Evolutionary conservation across 2,113 vertebrate genomes (phyloP).

Genomic region (Protobothrops mucrosquamatus): DNA sequence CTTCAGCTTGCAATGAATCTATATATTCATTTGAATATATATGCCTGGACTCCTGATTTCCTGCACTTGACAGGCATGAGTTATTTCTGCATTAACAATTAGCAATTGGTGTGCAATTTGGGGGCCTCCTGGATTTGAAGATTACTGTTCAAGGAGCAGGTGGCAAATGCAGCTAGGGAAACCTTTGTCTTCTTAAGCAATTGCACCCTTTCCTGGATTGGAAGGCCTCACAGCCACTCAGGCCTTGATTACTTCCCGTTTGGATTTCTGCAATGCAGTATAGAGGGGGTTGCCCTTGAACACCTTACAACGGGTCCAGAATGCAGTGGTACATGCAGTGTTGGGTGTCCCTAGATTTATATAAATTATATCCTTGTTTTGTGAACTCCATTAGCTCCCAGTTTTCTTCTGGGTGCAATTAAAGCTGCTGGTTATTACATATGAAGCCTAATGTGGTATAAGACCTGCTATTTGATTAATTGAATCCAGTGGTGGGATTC

Average conservation of each 20-base stretch:
- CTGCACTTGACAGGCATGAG: not conserved
- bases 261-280: not conserved
- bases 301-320: not conserved
- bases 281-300: not conserved
- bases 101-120: not conserved
- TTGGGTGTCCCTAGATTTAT: not conserved
- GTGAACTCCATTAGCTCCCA: not conserved
- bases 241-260: not conserved
- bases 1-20: not conserved
- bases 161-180: not conserved
- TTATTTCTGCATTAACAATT: not conserved
- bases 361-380: not conserved
- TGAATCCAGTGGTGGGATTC: no score
- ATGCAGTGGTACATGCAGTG: not conserved
- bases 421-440: not conserved
- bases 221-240: not conserved
- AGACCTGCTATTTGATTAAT: not conserved
- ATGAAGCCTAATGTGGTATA: not conserved
- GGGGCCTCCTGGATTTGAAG: not conserved
- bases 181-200: not conserved
- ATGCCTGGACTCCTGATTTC: not conserved
- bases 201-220: not conserved
- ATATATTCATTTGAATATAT: not conserved
- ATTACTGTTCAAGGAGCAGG: not conserved
- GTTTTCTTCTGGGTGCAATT: not conserved